Percentiles rank a stretch among this genome's conserved stretches.
Evolutionary conservation across 2,797 vertebrate species (phyloP).

Genomic region (Loris lydekkerianus): DNA sequence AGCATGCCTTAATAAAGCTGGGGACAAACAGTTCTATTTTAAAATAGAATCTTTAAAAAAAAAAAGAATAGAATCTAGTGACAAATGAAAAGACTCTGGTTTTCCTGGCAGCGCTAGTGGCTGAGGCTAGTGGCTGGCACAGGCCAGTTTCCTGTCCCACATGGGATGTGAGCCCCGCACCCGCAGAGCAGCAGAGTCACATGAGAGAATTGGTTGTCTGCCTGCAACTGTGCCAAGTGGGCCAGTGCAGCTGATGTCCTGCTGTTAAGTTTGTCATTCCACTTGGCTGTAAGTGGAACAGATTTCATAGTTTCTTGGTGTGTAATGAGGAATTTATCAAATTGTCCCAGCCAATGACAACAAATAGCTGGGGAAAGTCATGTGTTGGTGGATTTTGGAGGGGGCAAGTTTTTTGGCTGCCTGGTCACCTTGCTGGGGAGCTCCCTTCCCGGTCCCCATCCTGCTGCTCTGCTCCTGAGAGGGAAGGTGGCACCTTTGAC

Average conservation of each 20-base stretch:
- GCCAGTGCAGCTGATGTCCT: not conserved
- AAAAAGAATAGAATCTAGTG: not conserved
- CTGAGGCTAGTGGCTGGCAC: too few relatives aligned
- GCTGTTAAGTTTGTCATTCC: not conserved
- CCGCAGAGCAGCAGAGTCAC: accelerated
- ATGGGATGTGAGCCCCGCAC: too few relatives aligned
- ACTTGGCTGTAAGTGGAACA: not conserved
- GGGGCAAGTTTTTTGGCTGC: not conserved
- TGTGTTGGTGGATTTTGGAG: not conserved
- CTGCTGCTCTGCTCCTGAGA: not conserved
- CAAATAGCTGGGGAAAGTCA: accelerated
- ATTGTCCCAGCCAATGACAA: not conserved
- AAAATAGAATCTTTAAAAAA: not conserved
- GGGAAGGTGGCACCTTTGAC: not conserved
- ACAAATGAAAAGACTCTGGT: not conserved
- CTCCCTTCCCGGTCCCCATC: too few relatives aligned
- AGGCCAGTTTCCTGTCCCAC: accelerated
- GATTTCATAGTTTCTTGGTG: not conserved
- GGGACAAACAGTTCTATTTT: not conserved
- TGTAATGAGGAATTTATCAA: not conserved
- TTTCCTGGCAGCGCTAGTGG: not conserved
- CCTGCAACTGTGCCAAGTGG: not conserved
- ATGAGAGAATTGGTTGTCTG: not conserved
- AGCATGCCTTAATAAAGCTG: not conserved
- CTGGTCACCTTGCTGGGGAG: not conserved